Conservation (phyloP, 2,113 vertebrate genomes). For the Ceuthmochares aereus region DNA sequence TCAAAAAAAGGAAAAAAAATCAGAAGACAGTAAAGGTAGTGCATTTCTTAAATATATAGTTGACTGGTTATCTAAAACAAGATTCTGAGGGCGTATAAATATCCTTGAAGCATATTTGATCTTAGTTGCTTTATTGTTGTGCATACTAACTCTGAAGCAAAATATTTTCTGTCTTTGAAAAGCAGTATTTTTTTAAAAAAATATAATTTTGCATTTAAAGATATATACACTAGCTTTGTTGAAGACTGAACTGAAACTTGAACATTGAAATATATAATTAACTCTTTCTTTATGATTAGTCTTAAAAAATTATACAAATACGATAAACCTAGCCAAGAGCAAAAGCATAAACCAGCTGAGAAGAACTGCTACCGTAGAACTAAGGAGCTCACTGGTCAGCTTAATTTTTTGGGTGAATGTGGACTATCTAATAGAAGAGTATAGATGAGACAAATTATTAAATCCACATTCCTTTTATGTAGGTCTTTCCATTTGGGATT, state of each 20-base stretch:
- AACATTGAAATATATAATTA: neutral
- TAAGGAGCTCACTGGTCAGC: neutral
- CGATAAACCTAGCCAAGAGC: neutral
- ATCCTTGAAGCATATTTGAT: neutral
- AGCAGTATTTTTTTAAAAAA: neutral
- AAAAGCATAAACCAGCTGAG: neutral
- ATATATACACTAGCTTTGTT: neutral
- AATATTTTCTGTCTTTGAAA: neutral
- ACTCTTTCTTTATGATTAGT: neutral
- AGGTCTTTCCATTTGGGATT: neutral
- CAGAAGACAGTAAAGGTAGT: neutral
- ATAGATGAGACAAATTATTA: neutral
- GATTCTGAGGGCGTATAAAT: neutral
- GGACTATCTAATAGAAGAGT: neutral
- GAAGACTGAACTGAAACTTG: neutral
- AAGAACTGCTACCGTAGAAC: neutral
- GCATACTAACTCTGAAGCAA: neutral
- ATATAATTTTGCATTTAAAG: neutral
- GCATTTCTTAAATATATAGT: neutral
- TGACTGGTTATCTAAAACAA: neutral
- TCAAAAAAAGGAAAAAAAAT: neutral
- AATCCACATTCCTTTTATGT: slow-evolving; percentile 1
- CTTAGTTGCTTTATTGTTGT: neutral
- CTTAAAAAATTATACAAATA: neutral
- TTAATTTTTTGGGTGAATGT: neutral